Base-by-base conservation (phyloP, 2,888 invertebrate genomes). In the Gerosis bhagava region DNA sequence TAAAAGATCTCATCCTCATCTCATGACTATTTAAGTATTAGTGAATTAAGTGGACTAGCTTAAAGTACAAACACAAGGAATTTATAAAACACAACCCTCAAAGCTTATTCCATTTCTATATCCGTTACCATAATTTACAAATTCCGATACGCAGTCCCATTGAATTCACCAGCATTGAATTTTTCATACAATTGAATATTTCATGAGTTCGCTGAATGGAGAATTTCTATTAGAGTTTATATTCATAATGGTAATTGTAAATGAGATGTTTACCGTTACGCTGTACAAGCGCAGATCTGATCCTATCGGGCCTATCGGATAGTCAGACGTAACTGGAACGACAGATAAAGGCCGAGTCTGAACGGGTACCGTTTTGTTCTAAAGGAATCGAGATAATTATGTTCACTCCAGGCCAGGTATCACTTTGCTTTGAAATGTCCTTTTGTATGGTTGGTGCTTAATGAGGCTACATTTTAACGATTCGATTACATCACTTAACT, bases 261-360 rank as follows among this genome's bases (percentile, higher is more conserved):
- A 59, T 59, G 56, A 60, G 57, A 50, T 44, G 42, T 48, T 53
- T 58, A 62, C 66, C 59, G 59, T 59, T 62, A 56, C 37, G 11
- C 24, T 12, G 19, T 15, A 16, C 41, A n/a, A 13, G 31, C 34
- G 41, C 31, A 40, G 40, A 29, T 29, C 39, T 12, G 49, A 49
- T 41, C 50, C 43, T 48, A 51, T 55, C 57, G 53, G 49, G 15
- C 55, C 50, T 57, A 74, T 68, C 63, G 57, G 67, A 69, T 70
- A 68, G 49, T 49, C 51, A 51, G 61, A 59, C 63, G 52, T 56
- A 75, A 67, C 64, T 75, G 54, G 73, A 70, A 59, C 73, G 62
- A 42, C 32, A 37, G 58, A 42, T 73, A 66, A 44, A 44, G 67
- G 66, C 68, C 64, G 64, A 39, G 17, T n/a, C 34, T 28, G 19